Evolutionary conservation across 2,113 vertebrate species (phyloP).

Genomic region (Tachysurus vachellii): DNA sequence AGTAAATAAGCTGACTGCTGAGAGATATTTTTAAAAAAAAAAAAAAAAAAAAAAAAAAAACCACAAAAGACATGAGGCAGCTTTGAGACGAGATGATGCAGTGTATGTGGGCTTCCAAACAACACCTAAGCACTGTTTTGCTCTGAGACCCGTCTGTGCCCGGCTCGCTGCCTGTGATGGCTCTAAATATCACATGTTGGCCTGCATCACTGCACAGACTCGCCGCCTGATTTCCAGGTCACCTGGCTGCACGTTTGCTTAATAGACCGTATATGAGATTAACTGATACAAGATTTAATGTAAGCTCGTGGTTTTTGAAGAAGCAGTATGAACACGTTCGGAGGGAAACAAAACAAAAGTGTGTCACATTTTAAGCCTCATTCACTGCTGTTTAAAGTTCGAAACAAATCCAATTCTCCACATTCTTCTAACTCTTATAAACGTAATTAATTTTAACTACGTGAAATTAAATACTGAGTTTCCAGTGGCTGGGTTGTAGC

Average conservation of each 20-base stretch:
- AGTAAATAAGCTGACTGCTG: background rate
- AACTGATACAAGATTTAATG: background rate
- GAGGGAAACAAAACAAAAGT: background rate
- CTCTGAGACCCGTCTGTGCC: background rate
- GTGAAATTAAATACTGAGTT: background rate
- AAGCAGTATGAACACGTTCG: background rate
- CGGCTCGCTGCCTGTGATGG: background rate
- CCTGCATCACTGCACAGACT: slow-evolving; percentile 2
- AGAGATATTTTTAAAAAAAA: background rate
- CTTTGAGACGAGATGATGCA: background rate
- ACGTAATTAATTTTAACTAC: background rate
- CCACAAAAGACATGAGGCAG: background rate
- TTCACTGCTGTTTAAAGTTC: background rate
- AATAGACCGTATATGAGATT: background rate
- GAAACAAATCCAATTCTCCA: background rate
- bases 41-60: background rate
- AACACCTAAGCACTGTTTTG: background rate
- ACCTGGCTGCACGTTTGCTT: background rate
- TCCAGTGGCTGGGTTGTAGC: background rate
- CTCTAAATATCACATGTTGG: background rate
- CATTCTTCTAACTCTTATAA: background rate
- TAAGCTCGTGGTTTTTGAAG: background rate
- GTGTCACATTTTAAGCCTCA: background rate
- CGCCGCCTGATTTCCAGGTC: background rate
- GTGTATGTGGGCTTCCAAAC: background rate